Percentiles rank a stretch among this genome's conserved stretches.
These are phyloP conservation scores for Rhinopomastus cyanomelas DNA, from an alignment of 2,113 vertebrate genomes.

Conservation along the genomic window DNA sequence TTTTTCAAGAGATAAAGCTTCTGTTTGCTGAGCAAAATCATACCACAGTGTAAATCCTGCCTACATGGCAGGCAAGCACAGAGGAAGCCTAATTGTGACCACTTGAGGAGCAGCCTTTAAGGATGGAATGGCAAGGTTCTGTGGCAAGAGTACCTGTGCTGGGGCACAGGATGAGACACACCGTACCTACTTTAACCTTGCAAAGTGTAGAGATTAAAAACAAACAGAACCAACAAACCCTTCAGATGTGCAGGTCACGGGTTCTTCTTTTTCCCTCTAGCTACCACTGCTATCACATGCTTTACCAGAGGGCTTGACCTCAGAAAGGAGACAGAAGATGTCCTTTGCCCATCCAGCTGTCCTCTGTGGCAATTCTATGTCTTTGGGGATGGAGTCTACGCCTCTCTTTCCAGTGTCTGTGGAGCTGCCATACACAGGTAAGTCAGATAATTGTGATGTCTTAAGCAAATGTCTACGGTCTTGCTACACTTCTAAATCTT, in stretches of 20 bases:
- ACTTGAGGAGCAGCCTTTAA: background rate
- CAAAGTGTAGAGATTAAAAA: background rate
- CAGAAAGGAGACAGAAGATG: constrained; percentile 71
- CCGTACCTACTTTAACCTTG: background rate
- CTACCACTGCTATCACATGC: constrained; percentile 79
- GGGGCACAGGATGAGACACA: background rate
- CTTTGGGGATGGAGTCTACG: constrained; percentile 88
- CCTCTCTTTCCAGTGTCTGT: constrained; percentile 90
- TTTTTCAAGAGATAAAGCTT: background rate
- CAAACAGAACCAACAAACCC: background rate
- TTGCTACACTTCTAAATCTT: background rate
- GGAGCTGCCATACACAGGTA: constrained; percentile 93
- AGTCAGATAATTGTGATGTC: background rate
- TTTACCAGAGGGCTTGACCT: constrained; percentile 85
- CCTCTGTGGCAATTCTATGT: constrained; percentile 79
- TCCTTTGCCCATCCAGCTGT: constrained; percentile 87
- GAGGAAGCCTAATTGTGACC: background rate
- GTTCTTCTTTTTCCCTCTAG: constrained; percentile 67
- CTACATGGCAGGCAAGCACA: background rate
- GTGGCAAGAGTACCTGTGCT: background rate
- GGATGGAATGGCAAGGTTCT: background rate
- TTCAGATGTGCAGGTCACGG: background rate
- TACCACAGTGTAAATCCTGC: background rate
- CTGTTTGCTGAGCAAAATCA: background rate
- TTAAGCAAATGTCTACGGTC: background rate